Base-by-base conservation (phyloP, 2,888 invertebrate genomes). In the Desoria tigrina region DNA sequence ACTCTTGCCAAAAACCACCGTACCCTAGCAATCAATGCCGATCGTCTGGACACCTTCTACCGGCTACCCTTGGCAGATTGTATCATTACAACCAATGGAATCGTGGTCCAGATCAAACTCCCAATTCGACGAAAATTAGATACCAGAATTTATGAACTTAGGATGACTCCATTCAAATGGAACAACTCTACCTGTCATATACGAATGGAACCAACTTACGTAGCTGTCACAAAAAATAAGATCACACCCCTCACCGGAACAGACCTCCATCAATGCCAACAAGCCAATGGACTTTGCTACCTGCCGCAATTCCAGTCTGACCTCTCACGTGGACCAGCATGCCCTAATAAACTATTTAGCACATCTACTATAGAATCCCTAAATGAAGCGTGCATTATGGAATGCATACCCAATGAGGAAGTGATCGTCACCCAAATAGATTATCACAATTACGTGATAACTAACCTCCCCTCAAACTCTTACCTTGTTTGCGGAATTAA, bases 191-290 rank as follows among this genome's bases (percentile, higher is more conserved):
- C 56, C 4, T 67, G 63, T 26, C 1, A 27, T 1, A 56, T 66
- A 2, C 16, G 50, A 24, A 24, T 63, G n/a, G 50, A 63, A 23
- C 54, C 63, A 2, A 39, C 60, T 2, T 60, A 56, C 45, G 50
- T 59, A 1, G 42, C 56, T 9, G 42, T 49, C 6, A 42, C 37
- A 16, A 18, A 16, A 4, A 11, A 11, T 2, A 11, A 24, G 2
- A 39, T 66, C 1, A 37, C 59, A 1, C 66, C 66, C 2, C 51
- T 62, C 14, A 39, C 45, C 9, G 62, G 62, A 1, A 45, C 51
- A 4, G 16, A 63, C 7, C 49, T 67, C 0, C 63, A 67, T 14
- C 49, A 56, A 9, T 67, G 67, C 24, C 49, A 60, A 18, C 37
- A 42, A 0, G 21, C 27, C 1, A 53, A 55, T n/a, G 28, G 39